phyloP scores from a whole-genome alignment of 2,113 vertebrate genomes.

The Panurus biarmicus region DNA sequence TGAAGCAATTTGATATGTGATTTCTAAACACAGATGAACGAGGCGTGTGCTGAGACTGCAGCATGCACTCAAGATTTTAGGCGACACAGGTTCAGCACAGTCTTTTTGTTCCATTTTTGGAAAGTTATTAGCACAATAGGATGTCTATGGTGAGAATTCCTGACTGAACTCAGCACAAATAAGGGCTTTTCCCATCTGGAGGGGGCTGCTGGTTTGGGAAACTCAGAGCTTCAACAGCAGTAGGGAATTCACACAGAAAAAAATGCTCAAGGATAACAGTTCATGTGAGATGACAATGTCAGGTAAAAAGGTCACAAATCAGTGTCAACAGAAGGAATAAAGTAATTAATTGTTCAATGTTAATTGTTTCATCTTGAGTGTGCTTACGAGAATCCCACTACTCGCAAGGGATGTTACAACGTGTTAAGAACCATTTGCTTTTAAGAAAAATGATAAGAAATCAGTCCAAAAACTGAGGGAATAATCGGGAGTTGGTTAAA shows the following conservation, averaged over 20 bases:
- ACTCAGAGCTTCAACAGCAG: background rate
- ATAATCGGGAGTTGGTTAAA: background rate
- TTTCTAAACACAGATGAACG: background rate
- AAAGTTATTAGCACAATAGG: background rate
- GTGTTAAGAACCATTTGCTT: background rate
- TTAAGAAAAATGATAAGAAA: background rate
- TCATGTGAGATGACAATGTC: background rate
- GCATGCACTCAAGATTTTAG: background rate
- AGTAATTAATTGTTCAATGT: background rate
- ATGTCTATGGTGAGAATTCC: background rate
- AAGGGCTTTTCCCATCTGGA: background rate
- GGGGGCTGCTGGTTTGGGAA: background rate
- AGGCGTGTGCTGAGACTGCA: background rate
- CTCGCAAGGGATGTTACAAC: fast-evolving
- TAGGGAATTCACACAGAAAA: background rate
- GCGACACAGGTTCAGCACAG: background rate
- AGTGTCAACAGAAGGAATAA: background rate
- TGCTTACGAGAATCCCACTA: background rate
- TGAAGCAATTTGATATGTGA: background rate
- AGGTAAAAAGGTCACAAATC: background rate
- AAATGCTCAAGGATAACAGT: background rate
- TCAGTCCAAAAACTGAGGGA: background rate
- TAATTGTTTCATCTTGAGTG: background rate
- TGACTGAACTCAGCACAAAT: background rate
- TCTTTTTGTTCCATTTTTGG: background rate